Evolutionary conservation across 1,140 invertebrate species (phyloP), one percentile per base, ranked within the genome.

Genomic region (Bombus pascuorum): DNA sequence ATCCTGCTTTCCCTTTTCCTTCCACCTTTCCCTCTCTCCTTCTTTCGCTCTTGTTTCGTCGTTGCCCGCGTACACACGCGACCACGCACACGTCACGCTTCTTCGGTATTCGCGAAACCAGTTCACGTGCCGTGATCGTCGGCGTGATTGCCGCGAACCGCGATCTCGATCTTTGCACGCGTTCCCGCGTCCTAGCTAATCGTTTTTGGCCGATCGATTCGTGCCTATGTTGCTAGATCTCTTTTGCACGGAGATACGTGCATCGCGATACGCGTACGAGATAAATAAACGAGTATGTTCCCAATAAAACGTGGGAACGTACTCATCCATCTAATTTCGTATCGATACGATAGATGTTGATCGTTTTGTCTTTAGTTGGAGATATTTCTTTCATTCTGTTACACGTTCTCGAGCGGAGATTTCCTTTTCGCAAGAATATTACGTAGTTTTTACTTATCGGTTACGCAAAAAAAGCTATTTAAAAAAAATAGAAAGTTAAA

Each of bases 71-170:
- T 74, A 53, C 71, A 47, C 70, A 42, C 72, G 62, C 71, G 65
- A 47, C 37, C 78, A 79, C 62, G 72, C 72, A 72, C 85, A 83
- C 81, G 81, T 59, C 80, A 83, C 66, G 72, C 44, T 81, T 66
- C 68, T 53, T 83, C 84, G 86, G 87, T 87, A 90, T 92, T 81
- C 87, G 91, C 86, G 86, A 93, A 93, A 94, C 92, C 92, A 93
- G 92, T 94, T 93, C 93, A 93, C 90, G 88, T 85, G 83, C 86
- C 83, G 90, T 85, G 90, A 92, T 93, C 91, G 87, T 83, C 59
- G 86, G 71, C 83, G 86, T 73, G 90, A 93, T 91, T 82, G 37
- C 62, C 74, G 68, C 37, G 78, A 70, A 87, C 70, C 82, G 86
- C 91, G 92, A 92, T 92, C 86, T 91, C 86, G 89, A 92, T 94